phyloP scores from a whole-genome alignment of 2,113 vertebrate species.

The Arizona elegans region DNA sequence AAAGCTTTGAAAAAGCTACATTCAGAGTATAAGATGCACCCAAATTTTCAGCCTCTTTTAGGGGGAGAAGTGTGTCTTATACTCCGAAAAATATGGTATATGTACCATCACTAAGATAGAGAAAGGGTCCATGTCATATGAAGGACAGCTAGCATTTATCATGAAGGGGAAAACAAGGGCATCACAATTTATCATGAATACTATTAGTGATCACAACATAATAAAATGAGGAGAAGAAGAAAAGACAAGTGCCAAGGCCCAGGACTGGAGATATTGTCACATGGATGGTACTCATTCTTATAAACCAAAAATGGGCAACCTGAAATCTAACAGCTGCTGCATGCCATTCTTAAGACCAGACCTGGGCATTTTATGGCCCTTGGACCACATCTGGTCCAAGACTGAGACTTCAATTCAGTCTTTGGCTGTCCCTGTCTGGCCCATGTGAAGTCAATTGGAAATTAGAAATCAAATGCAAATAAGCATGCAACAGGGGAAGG shows the following conservation, averaged over 20 bases:
- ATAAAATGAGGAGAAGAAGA: not conserved
- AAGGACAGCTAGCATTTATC: not conserved
- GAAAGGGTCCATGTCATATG: not conserved
- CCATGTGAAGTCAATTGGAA: too few relatives aligned
- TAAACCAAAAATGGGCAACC: not conserved
- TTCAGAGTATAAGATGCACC: too few relatives aligned
- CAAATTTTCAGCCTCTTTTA: too few relatives aligned
- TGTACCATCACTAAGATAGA: not conserved
- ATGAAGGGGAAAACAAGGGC: not conserved
- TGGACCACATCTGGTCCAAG: too few relatives aligned
- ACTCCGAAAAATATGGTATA: not conserved
- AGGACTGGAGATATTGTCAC: not conserved
- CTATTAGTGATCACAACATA: not conserved
- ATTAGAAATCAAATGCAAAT: too few relatives aligned
- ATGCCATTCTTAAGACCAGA: not conserved
- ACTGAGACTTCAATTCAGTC: too few relatives aligned
- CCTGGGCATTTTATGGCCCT: too few relatives aligned
- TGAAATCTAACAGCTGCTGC: not conserved
- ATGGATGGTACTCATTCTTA: not conserved
- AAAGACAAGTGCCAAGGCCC: not conserved
- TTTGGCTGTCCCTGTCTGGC: too few relatives aligned
- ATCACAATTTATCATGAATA: not conserved
- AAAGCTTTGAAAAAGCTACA: too few relatives aligned
- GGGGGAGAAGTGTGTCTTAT: too few relatives aligned
- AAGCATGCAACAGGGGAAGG: too few relatives aligned